phyloP scores from a whole-genome alignment of 2,888 invertebrate genomes.

The Latrodectus elegans region DNA sequence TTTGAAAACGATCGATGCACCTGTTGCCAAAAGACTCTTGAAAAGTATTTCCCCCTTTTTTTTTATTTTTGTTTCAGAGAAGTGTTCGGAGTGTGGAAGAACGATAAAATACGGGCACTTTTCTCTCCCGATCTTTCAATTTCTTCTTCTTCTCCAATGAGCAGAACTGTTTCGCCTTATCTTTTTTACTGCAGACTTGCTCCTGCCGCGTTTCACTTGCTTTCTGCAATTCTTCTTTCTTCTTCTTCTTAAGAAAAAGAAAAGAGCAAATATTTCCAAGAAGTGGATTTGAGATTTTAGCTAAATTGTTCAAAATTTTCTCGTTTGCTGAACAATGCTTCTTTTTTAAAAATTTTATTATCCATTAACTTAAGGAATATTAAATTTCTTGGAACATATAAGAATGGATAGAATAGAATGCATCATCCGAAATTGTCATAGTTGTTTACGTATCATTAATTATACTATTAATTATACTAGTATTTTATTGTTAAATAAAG shows the following conservation, averaged over 20 bases:
- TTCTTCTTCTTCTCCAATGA: background rate
- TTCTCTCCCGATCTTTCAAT: background rate
- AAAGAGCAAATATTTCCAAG: background rate
- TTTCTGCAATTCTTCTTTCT: background rate
- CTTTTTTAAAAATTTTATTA: no score
- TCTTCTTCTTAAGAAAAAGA: background rate
- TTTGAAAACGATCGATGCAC: background rate
- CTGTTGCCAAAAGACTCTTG: background rate
- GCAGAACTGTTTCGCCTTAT: background rate
- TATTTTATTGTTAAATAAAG: no score
- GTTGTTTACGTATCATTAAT: no score
- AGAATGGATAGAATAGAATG: no score
- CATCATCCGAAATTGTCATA: no score
- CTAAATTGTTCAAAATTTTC: background rate
- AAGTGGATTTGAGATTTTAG: background rate
- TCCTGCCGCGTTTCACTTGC: background rate
- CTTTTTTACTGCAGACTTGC: background rate
- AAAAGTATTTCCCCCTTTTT: background rate
- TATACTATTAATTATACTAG: no score
- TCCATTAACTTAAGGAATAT: no score
- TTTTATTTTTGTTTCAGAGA: background rate
- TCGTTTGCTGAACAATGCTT: no score
- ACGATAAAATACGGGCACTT: constrained; percentile 2
- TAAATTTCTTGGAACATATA: no score
- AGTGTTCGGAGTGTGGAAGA: constrained; percentile 2